phyloP scores from a whole-genome alignment of 2,113 vertebrate genomes.

The Phylloscopus whistleri region DNA sequence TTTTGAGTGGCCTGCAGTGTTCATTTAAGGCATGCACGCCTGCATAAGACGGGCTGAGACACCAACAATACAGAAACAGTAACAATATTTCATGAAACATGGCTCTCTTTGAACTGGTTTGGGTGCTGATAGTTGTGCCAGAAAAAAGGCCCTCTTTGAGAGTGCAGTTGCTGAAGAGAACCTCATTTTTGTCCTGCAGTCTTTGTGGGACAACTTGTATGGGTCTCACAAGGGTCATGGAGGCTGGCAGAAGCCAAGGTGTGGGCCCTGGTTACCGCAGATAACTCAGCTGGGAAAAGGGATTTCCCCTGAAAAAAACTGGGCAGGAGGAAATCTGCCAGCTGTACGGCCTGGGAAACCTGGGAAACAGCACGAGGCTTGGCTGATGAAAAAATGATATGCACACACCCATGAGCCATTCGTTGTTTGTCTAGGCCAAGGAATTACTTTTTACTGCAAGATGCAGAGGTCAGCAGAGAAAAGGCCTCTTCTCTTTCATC shows the following conservation, averaged over 20 bases:
- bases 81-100: neutral
- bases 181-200: neutral
- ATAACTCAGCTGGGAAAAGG: neutral
- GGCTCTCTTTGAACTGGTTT: neutral
- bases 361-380: neutral
- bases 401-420: neutral
- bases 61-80: neutral
- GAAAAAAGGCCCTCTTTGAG: neutral
- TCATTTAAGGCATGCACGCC: neutral
- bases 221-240: neutral
- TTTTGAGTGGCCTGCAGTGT: neutral
- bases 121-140: neutral
- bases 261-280: neutral
- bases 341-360: neutral
- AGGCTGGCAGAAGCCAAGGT: neutral
- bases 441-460: neutral
- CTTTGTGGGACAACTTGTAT: neutral
- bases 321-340: neutral
- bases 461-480: slow-evolving; percentile 1
- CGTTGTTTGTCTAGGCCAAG: neutral
- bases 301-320: neutral
- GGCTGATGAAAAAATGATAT: neutral
- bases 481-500: neutral
- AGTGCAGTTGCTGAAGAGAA: neutral
- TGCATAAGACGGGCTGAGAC: neutral